A percentile compares a stretch with the other conserved stretches of the same genome.
Conservation (phyloP, 2,113 vertebrate species). For the Nestor notabilis region DNA sequence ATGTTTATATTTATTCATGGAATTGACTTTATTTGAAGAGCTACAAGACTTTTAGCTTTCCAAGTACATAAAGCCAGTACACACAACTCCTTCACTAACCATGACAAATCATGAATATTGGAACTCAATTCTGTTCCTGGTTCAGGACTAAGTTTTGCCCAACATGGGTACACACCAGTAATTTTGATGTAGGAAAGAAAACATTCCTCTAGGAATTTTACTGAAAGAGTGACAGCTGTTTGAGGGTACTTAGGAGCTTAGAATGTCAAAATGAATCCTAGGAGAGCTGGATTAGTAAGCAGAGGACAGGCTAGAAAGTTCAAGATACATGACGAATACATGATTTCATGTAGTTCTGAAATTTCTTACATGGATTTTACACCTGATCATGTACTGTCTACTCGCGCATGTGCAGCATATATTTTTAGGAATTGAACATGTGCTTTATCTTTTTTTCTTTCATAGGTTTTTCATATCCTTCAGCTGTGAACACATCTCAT, state of each 20-base stretch:
- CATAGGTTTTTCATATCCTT: background rate
- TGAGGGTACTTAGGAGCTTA: background rate
- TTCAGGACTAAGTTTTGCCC: background rate
- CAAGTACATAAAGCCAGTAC: background rate
- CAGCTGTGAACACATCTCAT: background rate
- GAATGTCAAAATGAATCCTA: background rate
- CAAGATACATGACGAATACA: background rate
- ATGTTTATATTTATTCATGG: background rate
- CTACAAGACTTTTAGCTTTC: background rate
- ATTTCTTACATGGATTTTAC: background rate
- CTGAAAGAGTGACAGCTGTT: background rate
- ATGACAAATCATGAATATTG: background rate
- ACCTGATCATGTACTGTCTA: background rate
- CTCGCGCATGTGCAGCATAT: background rate
- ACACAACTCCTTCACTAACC: background rate
- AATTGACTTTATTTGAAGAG: background rate
- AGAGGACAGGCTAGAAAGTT: background rate
- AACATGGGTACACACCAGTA: background rate
- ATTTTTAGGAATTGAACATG: background rate
- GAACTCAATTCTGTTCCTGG: background rate
- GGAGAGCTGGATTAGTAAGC: background rate
- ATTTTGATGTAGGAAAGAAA: background rate
- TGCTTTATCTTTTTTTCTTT: background rate
- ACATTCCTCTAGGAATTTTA: background rate
- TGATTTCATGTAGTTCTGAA: background rate